Base-by-base conservation (phyloP, 2,797 vertebrate species). In the Balearica regulorum region DNA sequence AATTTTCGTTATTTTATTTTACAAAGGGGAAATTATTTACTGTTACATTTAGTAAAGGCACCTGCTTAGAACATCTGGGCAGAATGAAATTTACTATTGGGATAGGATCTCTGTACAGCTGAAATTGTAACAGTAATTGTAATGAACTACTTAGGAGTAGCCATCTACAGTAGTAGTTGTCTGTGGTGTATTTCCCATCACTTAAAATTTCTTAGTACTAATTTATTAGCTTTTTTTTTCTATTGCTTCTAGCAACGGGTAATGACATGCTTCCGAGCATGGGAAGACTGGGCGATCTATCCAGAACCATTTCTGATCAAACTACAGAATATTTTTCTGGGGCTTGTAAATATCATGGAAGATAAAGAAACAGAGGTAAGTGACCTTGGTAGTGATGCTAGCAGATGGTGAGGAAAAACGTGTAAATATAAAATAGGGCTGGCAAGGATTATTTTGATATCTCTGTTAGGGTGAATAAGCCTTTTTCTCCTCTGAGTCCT, bases 221-320 rank as follows among this genome's bases (percentile, higher is more conserved):
- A 75, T n/a, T 11, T 76, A 54, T 55, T 75, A 91, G 83, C 11
- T 10, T 90, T 92, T 60, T 93, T 83, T 93, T 53, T 44, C 53
- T 97, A 5, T 94, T 96, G 44, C 53, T 96, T 96, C 80, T 97
- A 99, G 99, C 99, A 99, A 99, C 98, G 99, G 60, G 99, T 99
- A 51, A 99, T 99, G 99, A 98, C 99, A 3, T 99, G 99, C 98
- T 99, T 99, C 97, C 98, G 99, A 96, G 99, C 99, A 2, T 99
- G 99, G 99, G 99, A 99, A 97, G 99, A 99, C 95, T 99, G 99
- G 99, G 98, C 99, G 1, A 99, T 99, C 93, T 99, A 99, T 97
- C 99, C 99, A n/a, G 99, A 99, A 89, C 99, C 99, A 31, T 99
- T 99, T 98, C 98, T 99, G 91, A 99, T 99, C 97, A 99, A 99